Percentiles rank a stretch among this genome's conserved stretches.
phyloP scores from a whole-genome alignment of 2,797 vertebrate species.

The Acanthurus lineatus region DNA sequence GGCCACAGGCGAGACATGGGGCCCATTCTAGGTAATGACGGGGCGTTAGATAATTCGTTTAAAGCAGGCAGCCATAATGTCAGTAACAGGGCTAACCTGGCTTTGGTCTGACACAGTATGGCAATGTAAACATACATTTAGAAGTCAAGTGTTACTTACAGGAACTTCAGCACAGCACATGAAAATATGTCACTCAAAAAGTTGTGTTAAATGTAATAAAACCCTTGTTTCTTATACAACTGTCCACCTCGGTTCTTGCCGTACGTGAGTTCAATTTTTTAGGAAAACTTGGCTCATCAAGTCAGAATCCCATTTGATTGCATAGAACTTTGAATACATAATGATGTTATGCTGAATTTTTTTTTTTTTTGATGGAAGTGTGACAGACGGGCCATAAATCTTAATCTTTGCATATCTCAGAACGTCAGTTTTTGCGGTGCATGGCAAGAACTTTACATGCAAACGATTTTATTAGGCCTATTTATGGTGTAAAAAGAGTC shows the following conservation, averaged over 20 bases:
- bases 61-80: slow-evolving; percentile 75
- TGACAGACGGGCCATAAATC: slow-evolving; percentile 28
- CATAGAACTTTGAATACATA: slow-evolving; percentile 24
- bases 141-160: slow-evolving; percentile 48
- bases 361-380: not conserved
- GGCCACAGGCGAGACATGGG: slow-evolving; percentile 80
- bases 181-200: slow-evolving; percentile 11
- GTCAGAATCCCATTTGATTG: slow-evolving; percentile 19
- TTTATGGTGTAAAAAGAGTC: not conserved
- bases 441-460: slow-evolving; percentile 1
- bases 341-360: not conserved
- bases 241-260: not conserved
- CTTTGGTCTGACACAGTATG: slow-evolving; percentile 61
- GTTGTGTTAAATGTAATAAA: not conserved
- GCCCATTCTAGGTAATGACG: slow-evolving; percentile 85
- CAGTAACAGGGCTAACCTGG: slow-evolving; percentile 73
- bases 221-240: slow-evolving; percentile 27
- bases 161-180: slow-evolving; percentile 24
- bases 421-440: not conserved
- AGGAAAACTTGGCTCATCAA: slow-evolving; percentile 19
- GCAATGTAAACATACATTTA: slow-evolving; percentile 77
- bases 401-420: not conserved
- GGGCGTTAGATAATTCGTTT: slow-evolving; percentile 83
- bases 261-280: slow-evolving; percentile 25
- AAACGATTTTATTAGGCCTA: slow-evolving; percentile 16